phyloP scores from a whole-genome alignment of 2,888 invertebrate species.

The Aporophyla nigra region DNA sequence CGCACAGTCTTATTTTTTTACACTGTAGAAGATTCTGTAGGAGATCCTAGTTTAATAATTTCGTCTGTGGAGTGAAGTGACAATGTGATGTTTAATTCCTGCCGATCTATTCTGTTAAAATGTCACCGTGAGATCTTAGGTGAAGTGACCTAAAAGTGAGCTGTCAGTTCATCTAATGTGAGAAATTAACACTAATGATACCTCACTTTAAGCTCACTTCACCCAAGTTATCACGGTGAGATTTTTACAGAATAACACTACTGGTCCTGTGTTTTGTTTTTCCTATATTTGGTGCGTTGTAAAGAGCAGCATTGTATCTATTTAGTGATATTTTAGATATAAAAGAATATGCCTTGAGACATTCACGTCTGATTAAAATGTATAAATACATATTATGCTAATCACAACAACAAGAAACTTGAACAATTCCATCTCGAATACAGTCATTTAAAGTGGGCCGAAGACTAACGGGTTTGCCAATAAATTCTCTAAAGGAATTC shows the following conservation, averaged over 20 bases:
- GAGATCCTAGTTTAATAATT: background rate
- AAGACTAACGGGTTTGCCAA: conserved; percentile 38
- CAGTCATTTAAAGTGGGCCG: conserved; percentile 47
- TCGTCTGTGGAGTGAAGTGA: background rate
- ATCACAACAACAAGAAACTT: conserved; percentile 19
- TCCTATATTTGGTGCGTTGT: background rate
- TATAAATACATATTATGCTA: conserved; percentile 19
- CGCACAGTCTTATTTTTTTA: background rate
- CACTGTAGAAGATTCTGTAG: background rate
- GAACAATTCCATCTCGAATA: conserved; percentile 32
- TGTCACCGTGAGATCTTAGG: no score
- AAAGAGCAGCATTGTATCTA: background rate
- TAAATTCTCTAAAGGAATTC: conserved; percentile 52
- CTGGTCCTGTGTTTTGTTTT: background rate
- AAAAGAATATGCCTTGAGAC: background rate
- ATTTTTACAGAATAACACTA: no score
- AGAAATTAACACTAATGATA: no score
- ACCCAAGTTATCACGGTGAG: no score
- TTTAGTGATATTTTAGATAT: background rate
- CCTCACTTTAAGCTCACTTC: no score
- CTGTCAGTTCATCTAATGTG: no score
- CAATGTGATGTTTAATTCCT: background rate
- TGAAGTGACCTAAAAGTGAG: no score
- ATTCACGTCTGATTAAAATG: conserved; percentile 5
- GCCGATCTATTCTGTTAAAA: no score